Conservation (phyloP, 2,797 vertebrate genomes). For the Fratercula arctica region DNA sequence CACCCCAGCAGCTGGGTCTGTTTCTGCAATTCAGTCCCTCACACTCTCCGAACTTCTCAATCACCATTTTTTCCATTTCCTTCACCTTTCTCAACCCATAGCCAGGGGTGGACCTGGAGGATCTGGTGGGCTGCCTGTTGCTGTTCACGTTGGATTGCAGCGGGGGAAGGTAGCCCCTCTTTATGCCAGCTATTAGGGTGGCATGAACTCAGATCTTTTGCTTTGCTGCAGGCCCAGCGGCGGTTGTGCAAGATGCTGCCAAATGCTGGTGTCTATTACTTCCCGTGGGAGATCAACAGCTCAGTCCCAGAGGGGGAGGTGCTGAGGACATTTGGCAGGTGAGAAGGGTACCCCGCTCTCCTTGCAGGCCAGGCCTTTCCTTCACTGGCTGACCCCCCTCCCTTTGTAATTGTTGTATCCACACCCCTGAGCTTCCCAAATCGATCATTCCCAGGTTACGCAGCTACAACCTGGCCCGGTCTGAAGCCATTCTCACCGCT, state of each 20-base stretch:
- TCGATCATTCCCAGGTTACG: slow-evolving; percentile 77
- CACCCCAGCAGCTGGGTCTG: background rate
- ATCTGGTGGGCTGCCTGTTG: background rate
- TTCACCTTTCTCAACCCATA: background rate
- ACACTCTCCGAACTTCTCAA: background rate
- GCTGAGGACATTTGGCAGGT: slow-evolving; percentile 91
- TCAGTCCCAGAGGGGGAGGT: slow-evolving; percentile 78
- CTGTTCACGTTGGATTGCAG: background rate
- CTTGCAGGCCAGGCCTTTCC: background rate
- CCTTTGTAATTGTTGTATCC: background rate
- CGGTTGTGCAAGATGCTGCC: slow-evolving; percentile 81
- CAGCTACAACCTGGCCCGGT: slow-evolving; percentile 81
- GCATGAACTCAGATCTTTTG: background rate
- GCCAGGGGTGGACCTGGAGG: background rate
- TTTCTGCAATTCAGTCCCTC: background rate
- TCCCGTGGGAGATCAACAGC: slow-evolving; percentile 87
- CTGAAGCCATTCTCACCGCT: slow-evolving; percentile 79
- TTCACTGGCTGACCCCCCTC: background rate
- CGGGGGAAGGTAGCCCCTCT: background rate
- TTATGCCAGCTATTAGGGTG: background rate
- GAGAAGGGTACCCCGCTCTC: background rate
- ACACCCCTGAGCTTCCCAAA: background rate
- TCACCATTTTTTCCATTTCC: background rate
- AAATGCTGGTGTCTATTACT: slow-evolving; percentile 78
- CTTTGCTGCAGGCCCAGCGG: background rate